Evolutionary conservation across 2,797 vertebrate species (phyloP).

Genomic region (Eupleurogrammus muticus): DNA sequence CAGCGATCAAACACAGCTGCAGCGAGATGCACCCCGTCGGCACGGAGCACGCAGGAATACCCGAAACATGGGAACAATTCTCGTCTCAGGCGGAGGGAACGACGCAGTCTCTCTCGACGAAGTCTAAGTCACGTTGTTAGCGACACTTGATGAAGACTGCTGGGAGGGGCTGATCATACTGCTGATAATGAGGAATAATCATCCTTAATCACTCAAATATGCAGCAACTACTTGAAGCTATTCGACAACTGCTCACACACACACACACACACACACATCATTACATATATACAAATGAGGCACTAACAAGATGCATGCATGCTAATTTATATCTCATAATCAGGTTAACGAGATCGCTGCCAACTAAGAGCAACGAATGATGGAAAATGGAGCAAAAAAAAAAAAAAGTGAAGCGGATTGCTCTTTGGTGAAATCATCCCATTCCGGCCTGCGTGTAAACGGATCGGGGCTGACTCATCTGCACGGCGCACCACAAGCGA

Average conservation of each 20-base stretch:
- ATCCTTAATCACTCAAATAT: slow-evolving; percentile 9
- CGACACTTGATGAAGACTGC: slow-evolving; percentile 19
- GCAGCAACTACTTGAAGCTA: neutral
- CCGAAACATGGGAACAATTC: neutral
- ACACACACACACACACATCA: slow-evolving; percentile 29
- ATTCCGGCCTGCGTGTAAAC: neutral
- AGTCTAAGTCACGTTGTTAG: slow-evolving; percentile 22
- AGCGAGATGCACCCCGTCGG: neutral
- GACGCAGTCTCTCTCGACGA: slow-evolving; percentile 13
- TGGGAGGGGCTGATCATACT: neutral
- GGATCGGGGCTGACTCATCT: slow-evolving; percentile 29
- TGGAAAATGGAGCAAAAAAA: neutral
- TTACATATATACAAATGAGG: slow-evolving; percentile 33
- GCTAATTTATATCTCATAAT: slow-evolving; percentile 43
- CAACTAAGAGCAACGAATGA: neutral
- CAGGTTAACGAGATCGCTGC: slow-evolving; percentile 1
- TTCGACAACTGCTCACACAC: slow-evolving; percentile 20
- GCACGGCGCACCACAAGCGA: slow-evolving; percentile 3
- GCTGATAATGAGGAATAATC: slow-evolving; percentile 22
- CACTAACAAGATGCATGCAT: slow-evolving; percentile 25
- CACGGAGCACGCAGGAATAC: neutral
- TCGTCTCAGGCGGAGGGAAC: slow-evolving; percentile 3
- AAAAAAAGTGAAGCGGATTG: neutral
- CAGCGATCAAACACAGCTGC: slow-evolving; percentile 28
- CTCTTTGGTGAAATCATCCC: neutral